Percentiles rank a stretch among this genome's conserved stretches.
Conservation (phyloP, 2,113 vertebrate species). For the Otis tarda region DNA sequence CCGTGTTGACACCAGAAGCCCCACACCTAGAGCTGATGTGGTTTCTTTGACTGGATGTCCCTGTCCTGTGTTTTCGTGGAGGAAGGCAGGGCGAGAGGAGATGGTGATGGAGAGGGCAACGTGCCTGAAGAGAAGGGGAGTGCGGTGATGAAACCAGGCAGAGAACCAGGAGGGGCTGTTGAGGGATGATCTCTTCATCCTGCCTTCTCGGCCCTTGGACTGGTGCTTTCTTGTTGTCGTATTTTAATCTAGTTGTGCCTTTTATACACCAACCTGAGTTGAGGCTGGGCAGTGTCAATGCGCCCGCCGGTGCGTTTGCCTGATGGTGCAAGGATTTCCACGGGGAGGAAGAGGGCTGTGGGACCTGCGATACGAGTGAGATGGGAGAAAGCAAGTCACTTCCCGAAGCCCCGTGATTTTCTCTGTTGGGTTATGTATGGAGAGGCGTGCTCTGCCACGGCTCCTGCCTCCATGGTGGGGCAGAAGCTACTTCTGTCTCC, state of each 20-base stretch:
- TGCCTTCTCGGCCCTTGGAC: not conserved
- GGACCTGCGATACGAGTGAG: not conserved
- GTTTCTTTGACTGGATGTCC: not conserved
- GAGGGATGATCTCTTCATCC: not conserved
- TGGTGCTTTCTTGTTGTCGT: not conserved
- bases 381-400: not conserved
- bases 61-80: too few species aligned
- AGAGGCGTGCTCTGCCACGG: not conserved
- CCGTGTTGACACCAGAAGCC: not conserved
- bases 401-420: not conserved
- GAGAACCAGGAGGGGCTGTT: not conserved
- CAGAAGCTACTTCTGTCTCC: not conserved
- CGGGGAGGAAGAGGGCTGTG: fast-evolving
- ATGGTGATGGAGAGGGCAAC: not conserved
- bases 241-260: not conserved
- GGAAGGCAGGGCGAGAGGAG: not conserved
- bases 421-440: fast-evolving
- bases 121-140: too few species aligned
- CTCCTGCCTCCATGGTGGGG: not conserved
- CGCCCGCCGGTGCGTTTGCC: too few species aligned
- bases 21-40: fast-evolving
- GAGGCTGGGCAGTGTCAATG: not conserved
- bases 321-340: not conserved
- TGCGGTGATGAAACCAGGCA: not conserved
- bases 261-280: not conserved